Conservation (phyloP, 2,113 vertebrate species). For the Panurus biarmicus region DNA sequence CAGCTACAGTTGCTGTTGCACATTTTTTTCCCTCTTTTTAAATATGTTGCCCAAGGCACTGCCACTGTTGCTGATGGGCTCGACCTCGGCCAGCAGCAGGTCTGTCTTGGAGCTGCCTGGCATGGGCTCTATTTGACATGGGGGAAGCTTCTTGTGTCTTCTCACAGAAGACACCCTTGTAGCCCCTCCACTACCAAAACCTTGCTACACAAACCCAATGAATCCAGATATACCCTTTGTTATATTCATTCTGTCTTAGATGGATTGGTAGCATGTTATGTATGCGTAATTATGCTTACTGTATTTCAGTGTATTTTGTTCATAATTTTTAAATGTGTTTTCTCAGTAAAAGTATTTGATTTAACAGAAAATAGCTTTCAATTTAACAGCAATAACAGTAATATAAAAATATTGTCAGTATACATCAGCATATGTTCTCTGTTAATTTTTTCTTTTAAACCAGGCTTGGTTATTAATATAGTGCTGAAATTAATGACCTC, state of each 20-base stretch:
- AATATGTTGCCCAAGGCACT: too few species aligned
- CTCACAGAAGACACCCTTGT: too few species aligned
- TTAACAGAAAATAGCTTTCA: not conserved
- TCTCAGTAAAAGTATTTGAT: not conserved
- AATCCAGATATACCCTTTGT: not conserved
- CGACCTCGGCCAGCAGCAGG: too few species aligned
- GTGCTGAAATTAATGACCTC: not conserved
- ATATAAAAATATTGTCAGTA: not conserved
- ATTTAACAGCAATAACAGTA: not conserved
- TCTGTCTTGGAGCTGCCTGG: too few species aligned
- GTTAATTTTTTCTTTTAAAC: not conserved
- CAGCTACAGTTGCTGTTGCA: too few species aligned
- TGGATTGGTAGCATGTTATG: too few species aligned
- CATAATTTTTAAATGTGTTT: not conserved
- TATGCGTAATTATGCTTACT: not conserved
- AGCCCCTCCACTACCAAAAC: too few species aligned
- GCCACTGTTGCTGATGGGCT: too few species aligned
- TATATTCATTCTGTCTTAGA: not conserved
- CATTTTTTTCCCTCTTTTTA: too few species aligned
- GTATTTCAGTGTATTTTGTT: not conserved
- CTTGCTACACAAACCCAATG: too few species aligned
- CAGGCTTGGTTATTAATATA: not conserved
- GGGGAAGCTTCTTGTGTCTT: too few species aligned
- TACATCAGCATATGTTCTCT: not conserved
- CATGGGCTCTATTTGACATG: too few species aligned